Evolutionary conservation across 2,113 vertebrate genomes (phyloP).

Genomic region (Ictalurus punctatus): DNA sequence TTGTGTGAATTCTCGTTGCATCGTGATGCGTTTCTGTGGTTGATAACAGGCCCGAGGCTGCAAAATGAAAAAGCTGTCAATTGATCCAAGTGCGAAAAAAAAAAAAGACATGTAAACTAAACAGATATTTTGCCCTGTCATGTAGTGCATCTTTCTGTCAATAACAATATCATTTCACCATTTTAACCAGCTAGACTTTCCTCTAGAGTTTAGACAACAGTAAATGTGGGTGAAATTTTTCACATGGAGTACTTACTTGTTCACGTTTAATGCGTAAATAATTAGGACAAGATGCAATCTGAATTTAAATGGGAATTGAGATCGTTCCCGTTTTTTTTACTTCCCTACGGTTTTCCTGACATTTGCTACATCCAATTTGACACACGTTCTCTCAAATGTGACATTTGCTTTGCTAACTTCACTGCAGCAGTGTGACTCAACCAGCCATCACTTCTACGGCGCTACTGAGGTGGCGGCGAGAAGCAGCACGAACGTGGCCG

Average conservation of each 20-base stretch:
- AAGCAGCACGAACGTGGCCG: slow-evolving; percentile 48
- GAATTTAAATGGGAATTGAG: not conserved
- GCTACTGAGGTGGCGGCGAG: slow-evolving; percentile 16
- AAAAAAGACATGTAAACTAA: not conserved
- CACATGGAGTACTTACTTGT: not conserved
- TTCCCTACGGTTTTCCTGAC: slow-evolving; percentile 32
- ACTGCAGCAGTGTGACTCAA: slow-evolving; percentile 11
- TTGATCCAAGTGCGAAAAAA: not conserved
- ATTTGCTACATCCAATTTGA: slow-evolving; percentile 37
- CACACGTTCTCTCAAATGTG: slow-evolving; percentile 36
- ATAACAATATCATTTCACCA: not conserved
- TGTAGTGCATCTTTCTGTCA: not conserved
- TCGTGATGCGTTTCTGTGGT: not conserved
- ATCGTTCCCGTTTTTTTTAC: slow-evolving; percentile 26
- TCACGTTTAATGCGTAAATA: not conserved
- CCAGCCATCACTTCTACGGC: slow-evolving; percentile 1
- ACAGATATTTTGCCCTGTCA: not conserved
- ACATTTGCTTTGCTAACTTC: slow-evolving; percentile 42
- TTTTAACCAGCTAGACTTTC: not conserved
- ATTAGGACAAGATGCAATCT: not conserved
- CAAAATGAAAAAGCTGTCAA: not conserved
- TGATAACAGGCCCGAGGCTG: not conserved
- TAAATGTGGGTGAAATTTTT: not conserved
- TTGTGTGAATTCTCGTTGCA: not conserved
- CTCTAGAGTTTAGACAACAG: not conserved